These are phyloP conservation scores for Heliocidaris tuberculata DNA, from an alignment of 35 echinoderm and acorn worm genomes.

Conservation along the genomic window DNA sequence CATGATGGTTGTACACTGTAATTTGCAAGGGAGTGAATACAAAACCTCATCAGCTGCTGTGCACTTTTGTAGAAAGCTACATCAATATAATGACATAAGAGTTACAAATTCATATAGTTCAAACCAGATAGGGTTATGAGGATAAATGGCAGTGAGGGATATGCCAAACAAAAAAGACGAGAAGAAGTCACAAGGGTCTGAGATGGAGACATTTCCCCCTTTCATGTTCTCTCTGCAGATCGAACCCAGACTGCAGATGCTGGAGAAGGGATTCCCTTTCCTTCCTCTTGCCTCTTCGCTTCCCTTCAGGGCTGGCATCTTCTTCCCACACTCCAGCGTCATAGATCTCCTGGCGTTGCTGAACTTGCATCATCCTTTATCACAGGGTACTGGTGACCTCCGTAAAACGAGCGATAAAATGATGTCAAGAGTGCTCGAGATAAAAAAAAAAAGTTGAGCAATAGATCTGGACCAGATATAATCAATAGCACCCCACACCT, in stretches of 20 bases:
- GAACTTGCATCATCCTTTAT: not conserved
- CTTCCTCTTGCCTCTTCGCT: not conserved
- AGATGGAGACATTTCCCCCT: not conserved
- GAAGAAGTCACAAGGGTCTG: not conserved
- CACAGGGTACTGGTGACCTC: not conserved
- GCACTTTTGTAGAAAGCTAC: not conserved
- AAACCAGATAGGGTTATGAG: not conserved
- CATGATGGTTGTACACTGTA: not conserved
- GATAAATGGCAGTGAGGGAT: not conserved
- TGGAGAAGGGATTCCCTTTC: not conserved
- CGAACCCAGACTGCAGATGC: conserved; percentile 22
- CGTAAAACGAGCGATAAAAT: conserved; percentile 46
- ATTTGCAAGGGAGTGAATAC: not conserved
- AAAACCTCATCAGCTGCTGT: not conserved
- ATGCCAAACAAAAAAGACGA: not conserved
- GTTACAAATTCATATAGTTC: not conserved
- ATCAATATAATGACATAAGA: not conserved
- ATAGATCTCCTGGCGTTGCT: not conserved
- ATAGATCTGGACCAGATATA: conserved; percentile 41
- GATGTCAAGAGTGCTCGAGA: conserved; percentile 38
- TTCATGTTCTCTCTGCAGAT: not conserved
- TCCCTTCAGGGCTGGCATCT: not conserved
- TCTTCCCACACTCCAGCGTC: not conserved
- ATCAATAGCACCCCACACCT: conserved; percentile 48
- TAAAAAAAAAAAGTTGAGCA: conserved; percentile 40